A percentile compares a stretch with the other conserved stretches of the same genome.
Evolutionary conservation across 2,888 invertebrate genomes (phyloP).

Genomic region (Meteorus colon): DNA sequence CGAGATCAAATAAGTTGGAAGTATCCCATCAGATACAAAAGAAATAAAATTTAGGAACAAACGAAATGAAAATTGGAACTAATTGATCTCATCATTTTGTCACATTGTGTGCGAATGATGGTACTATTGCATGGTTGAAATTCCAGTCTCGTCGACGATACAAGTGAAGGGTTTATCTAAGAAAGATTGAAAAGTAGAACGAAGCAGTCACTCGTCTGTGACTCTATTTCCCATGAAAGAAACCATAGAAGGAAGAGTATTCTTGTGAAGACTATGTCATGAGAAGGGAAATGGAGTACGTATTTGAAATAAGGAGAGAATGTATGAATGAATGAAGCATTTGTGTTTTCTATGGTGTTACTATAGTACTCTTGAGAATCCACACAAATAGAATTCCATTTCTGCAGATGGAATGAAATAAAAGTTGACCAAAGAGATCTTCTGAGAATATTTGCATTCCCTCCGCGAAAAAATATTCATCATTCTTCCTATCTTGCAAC

Average conservation of each 20-base stretch:
- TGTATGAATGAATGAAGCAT: not conserved
- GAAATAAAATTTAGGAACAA: not conserved
- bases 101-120: not conserved
- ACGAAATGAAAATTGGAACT: too few species aligned
- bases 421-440: slow-evolving; percentile 19
- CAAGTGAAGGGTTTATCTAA: not conserved
- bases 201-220: not conserved
- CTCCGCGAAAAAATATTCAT: slow-evolving; percentile 15
- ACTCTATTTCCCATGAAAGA: slow-evolving; percentile 2
- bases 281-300: not conserved
- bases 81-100: not conserved
- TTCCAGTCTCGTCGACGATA: not conserved
- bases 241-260: slow-evolving; percentile 10
- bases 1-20: not conserved
- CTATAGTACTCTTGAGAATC: slow-evolving; percentile 28
- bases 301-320: too few species aligned
- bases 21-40: not conserved
- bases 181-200: not conserved
- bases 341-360: slow-evolving; percentile 12
- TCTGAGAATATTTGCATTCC: slow-evolving; percentile 11
- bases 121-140: not conserved
- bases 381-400: slow-evolving; percentile 27
- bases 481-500: too few species aligned
- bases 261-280: slow-evolving; percentile 6
- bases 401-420: not conserved